phyloP scores from a whole-genome alignment of 2,113 vertebrate species.

The Mugil cephalus region DNA sequence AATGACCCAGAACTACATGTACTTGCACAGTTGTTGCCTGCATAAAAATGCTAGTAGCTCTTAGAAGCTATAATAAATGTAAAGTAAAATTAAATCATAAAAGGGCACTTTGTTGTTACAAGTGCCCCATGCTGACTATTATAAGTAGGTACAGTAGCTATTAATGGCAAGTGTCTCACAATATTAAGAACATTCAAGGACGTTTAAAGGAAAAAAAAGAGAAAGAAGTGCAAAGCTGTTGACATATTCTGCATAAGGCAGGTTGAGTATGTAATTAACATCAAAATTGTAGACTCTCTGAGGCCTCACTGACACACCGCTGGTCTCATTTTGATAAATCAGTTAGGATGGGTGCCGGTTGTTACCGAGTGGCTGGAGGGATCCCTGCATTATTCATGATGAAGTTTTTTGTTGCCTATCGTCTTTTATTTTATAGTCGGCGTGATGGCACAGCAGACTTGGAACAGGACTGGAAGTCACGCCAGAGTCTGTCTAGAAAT shows the following conservation, averaged over 20 bases:
- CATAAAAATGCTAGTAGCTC: not conserved
- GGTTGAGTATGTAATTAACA: slow-evolving; percentile 26
- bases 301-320: not conserved
- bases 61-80: not conserved
- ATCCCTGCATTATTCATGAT: slow-evolving; percentile 45
- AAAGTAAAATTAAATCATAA: not conserved
- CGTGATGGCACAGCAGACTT: not conserved
- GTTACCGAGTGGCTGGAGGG: slow-evolving; percentile 24
- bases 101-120: not conserved
- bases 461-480: not conserved
- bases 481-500: slow-evolving; percentile 6
- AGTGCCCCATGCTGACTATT: too few species aligned
- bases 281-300: slow-evolving; percentile 9
- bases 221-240: not conserved
- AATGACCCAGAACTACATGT: not conserved
- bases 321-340: slow-evolving; percentile 29
- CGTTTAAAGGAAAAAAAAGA: not conserved
- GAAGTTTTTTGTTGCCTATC: not conserved
- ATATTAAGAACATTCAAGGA: not conserved
- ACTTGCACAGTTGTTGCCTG: not conserved
- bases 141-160: too few species aligned
- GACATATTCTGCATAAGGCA: not conserved
- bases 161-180: not conserved
- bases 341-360: not conserved
- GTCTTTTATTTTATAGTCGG: slow-evolving; percentile 7